These are phyloP conservation scores for Papilio demoleus DNA, from an alignment of 2,888 invertebrate genomes.

Conservation along the genomic window DNA sequence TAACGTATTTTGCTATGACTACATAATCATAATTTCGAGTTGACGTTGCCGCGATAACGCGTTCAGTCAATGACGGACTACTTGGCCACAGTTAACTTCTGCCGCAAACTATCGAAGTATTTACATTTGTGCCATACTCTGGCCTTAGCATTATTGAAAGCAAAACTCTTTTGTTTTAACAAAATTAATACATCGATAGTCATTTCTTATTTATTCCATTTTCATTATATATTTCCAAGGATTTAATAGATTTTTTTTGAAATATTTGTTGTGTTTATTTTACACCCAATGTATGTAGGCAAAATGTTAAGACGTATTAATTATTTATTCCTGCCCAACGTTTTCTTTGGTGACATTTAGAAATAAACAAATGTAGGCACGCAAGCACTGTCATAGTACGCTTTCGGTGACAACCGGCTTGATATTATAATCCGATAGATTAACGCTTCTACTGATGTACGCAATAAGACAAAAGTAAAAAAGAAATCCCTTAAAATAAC, in stretches of 20 bases:
- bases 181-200: too few relatives aligned
- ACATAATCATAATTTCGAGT: too few relatives aligned
- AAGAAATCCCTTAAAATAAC: slow-evolving; percentile 46
- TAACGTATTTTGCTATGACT: too few relatives aligned
- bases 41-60: too few relatives aligned
- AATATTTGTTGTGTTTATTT: neutral
- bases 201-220: too few relatives aligned
- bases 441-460: slow-evolving; percentile 54
- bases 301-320: slow-evolving; percentile 22
- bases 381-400: slow-evolving; percentile 71
- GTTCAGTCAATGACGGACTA: too few relatives aligned
- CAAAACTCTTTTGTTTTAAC: too few relatives aligned
- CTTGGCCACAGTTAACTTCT: too few relatives aligned
- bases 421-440: slow-evolving; percentile 74
- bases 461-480: slow-evolving; percentile 48
- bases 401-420: slow-evolving; percentile 63
- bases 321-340: slow-evolving; percentile 47
- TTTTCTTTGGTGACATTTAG: slow-evolving; percentile 57
- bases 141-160: too few relatives aligned
- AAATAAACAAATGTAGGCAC: slow-evolving; percentile 68
- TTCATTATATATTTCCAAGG: too few relatives aligned
- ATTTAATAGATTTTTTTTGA: neutral
- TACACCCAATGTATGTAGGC: slow-evolving; percentile 17
- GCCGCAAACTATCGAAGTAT: too few relatives aligned
- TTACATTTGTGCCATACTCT: too few relatives aligned